These are phyloP conservation scores for Trochalopteron elliotii DNA, from an alignment of 2,113 vertebrate genomes.

Conservation along the genomic window DNA sequence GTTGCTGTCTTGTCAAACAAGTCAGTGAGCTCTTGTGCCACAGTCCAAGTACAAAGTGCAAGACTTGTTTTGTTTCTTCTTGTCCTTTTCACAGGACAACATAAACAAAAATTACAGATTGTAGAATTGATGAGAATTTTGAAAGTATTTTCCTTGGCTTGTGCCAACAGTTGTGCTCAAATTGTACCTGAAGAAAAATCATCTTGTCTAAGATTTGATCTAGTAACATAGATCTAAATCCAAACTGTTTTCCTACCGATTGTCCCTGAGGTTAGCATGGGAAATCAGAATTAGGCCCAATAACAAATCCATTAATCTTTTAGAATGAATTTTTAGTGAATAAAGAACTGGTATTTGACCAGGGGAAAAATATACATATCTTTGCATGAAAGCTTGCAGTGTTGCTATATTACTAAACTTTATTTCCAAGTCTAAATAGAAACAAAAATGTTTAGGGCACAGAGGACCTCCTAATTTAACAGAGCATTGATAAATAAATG, in stretches of 20 bases:
- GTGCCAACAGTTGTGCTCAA: not conserved
- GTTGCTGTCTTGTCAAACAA: not conserved
- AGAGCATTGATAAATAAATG: not conserved
- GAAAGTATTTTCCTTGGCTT: not conserved
- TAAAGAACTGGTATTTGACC: not conserved
- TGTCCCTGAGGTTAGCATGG: not conserved
- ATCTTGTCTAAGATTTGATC: not conserved
- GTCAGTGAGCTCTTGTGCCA: not conserved
- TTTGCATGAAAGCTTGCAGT: not conserved
- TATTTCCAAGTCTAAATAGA: not conserved
- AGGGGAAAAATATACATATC: not conserved
- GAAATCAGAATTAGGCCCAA: not conserved
- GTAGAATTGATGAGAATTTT: not conserved
- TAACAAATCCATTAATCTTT: not conserved
- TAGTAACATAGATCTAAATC: not conserved
- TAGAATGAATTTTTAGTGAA: not conserved
- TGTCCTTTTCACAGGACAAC: not conserved
- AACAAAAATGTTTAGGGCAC: not conserved
- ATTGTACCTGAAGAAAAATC: not conserved
- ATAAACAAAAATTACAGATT: not conserved
- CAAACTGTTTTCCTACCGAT: not conserved
- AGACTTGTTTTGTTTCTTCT: not conserved
- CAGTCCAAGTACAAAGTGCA: not conserved
- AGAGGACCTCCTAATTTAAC: not conserved
- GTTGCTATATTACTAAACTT: not conserved